Percentiles rank a stretch among this genome's conserved stretches.
Evolutionary conservation across 2,797 vertebrate genomes (phyloP).

Genomic region (Cynopterus sphinx): DNA sequence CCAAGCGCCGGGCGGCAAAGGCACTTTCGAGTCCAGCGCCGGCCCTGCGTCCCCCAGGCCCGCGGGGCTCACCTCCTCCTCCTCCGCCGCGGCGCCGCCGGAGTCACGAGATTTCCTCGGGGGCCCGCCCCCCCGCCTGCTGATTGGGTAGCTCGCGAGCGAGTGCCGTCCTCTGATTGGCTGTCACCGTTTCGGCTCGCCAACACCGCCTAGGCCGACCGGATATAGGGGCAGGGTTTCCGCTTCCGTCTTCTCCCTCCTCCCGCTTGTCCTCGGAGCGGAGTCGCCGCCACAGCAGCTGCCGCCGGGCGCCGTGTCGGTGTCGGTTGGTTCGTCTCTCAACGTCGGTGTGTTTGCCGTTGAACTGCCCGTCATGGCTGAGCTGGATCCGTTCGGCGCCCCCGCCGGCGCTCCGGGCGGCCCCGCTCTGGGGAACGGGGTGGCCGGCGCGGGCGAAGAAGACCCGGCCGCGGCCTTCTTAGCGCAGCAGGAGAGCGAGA

Average conservation of each 20-base stretch:
- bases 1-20: fast-evolving
- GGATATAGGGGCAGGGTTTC: conserved; percentile 63
- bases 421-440: conserved; percentile 84
- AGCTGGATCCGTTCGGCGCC: conserved; percentile 80
- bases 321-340: neutral
- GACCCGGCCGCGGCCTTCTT: conserved; percentile 95
- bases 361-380: conserved; percentile 77
- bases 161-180: conserved; percentile 51
- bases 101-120: conserved; percentile 60
- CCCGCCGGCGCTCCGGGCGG: conserved; percentile 45
- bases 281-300: neutral
- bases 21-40: fast-evolving
- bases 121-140: neutral
- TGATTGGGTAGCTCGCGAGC: conserved; percentile 18
- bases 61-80: fast-evolving
- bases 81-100: fast-evolving
- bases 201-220: neutral
- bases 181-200: neutral
- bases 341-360: neutral
- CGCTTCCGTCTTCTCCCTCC: neutral
- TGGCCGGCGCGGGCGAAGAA: conserved; percentile 90
- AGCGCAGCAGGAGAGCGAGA: conserved; percentile 96
- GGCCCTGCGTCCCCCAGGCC: neutral
- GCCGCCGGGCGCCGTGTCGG: neutral
- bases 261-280: neutral